Base-by-base conservation (phyloP, 2,113 vertebrate species). In the Triplophysa dalaica region DNA sequence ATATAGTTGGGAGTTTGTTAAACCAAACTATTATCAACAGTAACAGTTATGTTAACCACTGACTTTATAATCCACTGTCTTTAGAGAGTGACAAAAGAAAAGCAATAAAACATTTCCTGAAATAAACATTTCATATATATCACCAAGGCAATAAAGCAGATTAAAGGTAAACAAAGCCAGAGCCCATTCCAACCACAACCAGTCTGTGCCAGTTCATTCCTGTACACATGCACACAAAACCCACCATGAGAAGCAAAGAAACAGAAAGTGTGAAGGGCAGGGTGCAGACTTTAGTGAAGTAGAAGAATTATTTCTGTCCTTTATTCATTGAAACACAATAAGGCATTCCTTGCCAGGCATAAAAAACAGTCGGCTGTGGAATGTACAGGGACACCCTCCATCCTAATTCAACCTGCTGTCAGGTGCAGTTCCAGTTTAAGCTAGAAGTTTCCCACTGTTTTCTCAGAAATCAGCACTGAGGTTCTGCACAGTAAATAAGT, bases 161-260 rank as follows among this genome's bases (percentile, higher is more conserved):
- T 12, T 13, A 72, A 14, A n/a, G 16, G 66, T 52, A 13, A 21
- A 48, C 13, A 41, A 41, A 48, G 50, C 52, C 52, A 62, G 70
- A 79, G 63, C 19, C 11, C n/a, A 38, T 38, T 89, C 89, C 89
- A 88, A 88, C 88, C 85, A 77, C 88, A 93, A 92, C 91, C 91
- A 91, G 93, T 89, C 89, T 92, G 91, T 92, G 87, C 91, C 91
- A 92, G 92, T 89, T 87, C 78, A 83, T 85, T 85, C 87, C 86
- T 82, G 82, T 78, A 86, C 84, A 85, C 82, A 86, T 87, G 89
- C 88, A 90, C 77, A 89, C 83, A 87, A 81, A 80, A 80, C 78
- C 83, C 68, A 75, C 82, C 73, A 78, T 78, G 5, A 54, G 48
- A 43, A 43, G 22, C 82, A 70, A 21, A 80, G 76, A 29, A 11